phyloP scores from a whole-genome alignment of 2,888 invertebrate genomes.

The Phortica magna region DNA sequence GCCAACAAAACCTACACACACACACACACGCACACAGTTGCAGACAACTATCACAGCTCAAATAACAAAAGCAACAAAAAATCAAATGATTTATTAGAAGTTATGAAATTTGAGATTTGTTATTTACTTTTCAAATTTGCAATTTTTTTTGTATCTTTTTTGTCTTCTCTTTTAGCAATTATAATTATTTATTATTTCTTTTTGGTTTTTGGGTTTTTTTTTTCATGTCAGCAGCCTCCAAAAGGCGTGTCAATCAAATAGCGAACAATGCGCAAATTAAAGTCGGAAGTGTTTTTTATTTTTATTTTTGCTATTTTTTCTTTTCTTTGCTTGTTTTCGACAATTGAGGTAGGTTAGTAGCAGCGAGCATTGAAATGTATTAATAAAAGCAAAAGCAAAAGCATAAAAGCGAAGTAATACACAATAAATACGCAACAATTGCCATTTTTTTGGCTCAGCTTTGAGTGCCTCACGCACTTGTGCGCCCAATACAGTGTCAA shows the following conservation, averaged over 20 bases:
- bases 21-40: not conserved
- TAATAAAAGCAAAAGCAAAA: slow-evolving; percentile 13
- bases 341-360: slow-evolving; percentile 59
- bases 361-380: not conserved
- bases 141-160: slow-evolving; percentile 42
- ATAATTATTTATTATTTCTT: slow-evolving; percentile 32
- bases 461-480: slow-evolving; percentile 23
- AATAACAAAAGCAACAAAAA: slow-evolving; percentile 3
- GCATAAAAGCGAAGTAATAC: slow-evolving; percentile 10
- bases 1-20: slow-evolving; percentile 32
- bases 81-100: slow-evolving; percentile 31
- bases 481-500: not conserved
- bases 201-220: slow-evolving; percentile 39
- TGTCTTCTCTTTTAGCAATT: slow-evolving; percentile 37
- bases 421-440: slow-evolving; percentile 16
- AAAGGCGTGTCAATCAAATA: slow-evolving; percentile 64
- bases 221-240: slow-evolving; percentile 57
- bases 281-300: slow-evolving; percentile 56
- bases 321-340: not conserved
- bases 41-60: not conserved
- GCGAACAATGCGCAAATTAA: slow-evolving; percentile 42
- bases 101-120: slow-evolving; percentile 32
- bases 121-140: slow-evolving; percentile 31
- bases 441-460: not conserved
- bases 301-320: too few relatives aligned